phyloP scores from a whole-genome alignment of 2,888 invertebrate genomes.

The Incurvaria masculella region DNA sequence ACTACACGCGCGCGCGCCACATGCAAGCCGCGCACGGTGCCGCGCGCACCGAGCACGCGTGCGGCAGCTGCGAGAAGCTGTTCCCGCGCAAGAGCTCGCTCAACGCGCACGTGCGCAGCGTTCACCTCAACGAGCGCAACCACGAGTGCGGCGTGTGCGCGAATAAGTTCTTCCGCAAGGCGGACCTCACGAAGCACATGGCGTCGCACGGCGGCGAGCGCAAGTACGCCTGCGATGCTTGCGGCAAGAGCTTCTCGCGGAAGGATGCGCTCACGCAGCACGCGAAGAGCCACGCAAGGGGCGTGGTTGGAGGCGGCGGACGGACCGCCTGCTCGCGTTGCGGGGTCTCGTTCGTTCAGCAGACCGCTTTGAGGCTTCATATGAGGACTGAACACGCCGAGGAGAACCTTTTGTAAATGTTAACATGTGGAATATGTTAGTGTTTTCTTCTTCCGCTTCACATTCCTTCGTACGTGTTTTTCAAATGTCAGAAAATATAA shows the following conservation, averaged over 20 bases:
- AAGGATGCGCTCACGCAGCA: conserved; percentile 59
- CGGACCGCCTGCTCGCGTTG: neutral
- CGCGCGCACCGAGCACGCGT: conserved; percentile 30
- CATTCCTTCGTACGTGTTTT: too few species aligned
- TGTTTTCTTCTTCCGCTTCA: too few species aligned
- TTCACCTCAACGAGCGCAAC: conserved; percentile 38
- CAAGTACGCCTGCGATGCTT: conserved; percentile 53
- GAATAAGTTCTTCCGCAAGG: conserved; percentile 36
- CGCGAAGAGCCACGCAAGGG: conserved; percentile 24
- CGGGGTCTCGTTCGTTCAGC: neutral
- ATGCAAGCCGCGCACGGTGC: conserved; percentile 32
- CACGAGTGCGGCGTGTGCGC: conserved; percentile 39
- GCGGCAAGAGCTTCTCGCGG: conserved; percentile 55
- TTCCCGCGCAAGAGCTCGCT: conserved; percentile 40
- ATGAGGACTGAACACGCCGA: neutral
- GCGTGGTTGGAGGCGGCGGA: neutral
- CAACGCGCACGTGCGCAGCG: conserved; percentile 41
- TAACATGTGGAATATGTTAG: too few species aligned
- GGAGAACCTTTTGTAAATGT: neutral
- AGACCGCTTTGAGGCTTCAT: neutral
- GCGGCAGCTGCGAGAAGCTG: conserved; percentile 29
- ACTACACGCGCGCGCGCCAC: conserved; percentile 28
- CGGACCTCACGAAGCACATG: conserved; percentile 45
- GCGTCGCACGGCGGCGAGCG: conserved; percentile 53
- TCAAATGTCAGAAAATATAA: too few species aligned